Evolutionary conservation across 2,797 vertebrate genomes (phyloP).

Genomic region (Lagocephalus sceleratus): DNA sequence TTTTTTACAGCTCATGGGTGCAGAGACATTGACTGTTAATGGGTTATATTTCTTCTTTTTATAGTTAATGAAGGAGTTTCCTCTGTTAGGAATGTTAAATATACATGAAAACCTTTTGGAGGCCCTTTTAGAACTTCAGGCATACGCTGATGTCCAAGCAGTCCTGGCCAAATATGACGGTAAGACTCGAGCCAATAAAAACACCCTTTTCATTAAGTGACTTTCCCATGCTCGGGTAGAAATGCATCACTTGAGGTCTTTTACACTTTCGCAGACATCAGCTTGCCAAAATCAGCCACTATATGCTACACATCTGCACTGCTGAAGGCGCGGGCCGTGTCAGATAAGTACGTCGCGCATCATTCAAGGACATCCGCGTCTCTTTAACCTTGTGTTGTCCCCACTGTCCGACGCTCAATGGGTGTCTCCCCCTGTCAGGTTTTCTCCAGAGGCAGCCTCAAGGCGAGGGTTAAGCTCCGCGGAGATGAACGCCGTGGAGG

Average conservation of each 20-base stretch:
- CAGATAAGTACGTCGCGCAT: conserved; percentile 87
- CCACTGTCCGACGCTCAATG: too few relatives aligned
- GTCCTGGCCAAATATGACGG: conserved; percentile 99
- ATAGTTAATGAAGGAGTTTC: conserved; percentile 99
- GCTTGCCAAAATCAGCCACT: conserved; percentile 97
- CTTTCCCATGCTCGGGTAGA: neutral
- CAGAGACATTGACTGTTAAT: neutral
- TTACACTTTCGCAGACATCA: conserved; percentile 85
- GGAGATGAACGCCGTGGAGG: conserved; percentile 98
- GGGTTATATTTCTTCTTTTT: conserved; percentile 21
- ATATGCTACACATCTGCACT: conserved; percentile 99
- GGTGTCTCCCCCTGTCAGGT: conserved; percentile 69
- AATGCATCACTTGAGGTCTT: neutral
- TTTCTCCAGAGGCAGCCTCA: conserved; percentile 96
- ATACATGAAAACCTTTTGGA: conserved; percentile 99
- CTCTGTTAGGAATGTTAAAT: conserved; percentile 96
- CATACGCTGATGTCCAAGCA: conserved; percentile 98
- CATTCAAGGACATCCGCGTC: neutral
- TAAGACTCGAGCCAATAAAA: conserved; percentile 57
- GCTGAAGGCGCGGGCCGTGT: conserved; percentile 96
- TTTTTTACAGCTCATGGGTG: neutral
- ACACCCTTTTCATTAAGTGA: neutral
- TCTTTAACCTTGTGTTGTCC: neutral
- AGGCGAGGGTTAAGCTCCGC: conserved; percentile 96
- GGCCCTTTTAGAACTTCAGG: conserved; percentile 95